These are phyloP conservation scores for Stichopus chloronotus DNA, from an alignment of 35 echinoderm and acorn worm genomes.

Conservation along the genomic window DNA sequence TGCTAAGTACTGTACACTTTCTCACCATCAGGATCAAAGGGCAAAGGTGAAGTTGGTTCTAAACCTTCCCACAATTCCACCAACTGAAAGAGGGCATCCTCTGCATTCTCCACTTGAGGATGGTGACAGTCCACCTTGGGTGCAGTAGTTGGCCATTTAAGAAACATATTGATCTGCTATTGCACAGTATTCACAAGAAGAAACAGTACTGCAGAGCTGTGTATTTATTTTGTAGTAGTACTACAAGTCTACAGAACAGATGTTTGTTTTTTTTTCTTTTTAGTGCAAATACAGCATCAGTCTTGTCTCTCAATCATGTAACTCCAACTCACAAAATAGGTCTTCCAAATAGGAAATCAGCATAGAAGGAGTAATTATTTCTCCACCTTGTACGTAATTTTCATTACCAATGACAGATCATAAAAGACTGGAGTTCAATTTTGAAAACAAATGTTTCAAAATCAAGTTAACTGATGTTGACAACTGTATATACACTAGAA, in stretches of 20 bases:
- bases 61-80: not conserved
- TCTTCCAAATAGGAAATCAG: no score
- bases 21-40: conserved; percentile 12
- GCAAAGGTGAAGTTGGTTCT: not conserved
- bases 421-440: no score
- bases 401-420: no score
- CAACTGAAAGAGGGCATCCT: not conserved
- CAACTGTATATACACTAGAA: no score
- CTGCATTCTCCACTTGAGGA: not conserved
- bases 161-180: not conserved
- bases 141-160: not conserved
- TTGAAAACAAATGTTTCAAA: no score
- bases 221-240: not conserved
- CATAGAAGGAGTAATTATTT: no score
- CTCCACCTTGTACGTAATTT: no score
- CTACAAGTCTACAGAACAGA: not conserved
- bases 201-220: not conserved
- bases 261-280: no score
- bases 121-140: not conserved
- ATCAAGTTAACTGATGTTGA: no score
- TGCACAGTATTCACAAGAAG: not conserved
- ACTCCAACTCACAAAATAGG: no score
- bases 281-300: no score
- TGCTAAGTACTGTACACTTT: not conserved
- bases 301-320: no score